phyloP scores from a whole-genome alignment of 2,888 invertebrate species.

The Eupithecia insigniata region DNA sequence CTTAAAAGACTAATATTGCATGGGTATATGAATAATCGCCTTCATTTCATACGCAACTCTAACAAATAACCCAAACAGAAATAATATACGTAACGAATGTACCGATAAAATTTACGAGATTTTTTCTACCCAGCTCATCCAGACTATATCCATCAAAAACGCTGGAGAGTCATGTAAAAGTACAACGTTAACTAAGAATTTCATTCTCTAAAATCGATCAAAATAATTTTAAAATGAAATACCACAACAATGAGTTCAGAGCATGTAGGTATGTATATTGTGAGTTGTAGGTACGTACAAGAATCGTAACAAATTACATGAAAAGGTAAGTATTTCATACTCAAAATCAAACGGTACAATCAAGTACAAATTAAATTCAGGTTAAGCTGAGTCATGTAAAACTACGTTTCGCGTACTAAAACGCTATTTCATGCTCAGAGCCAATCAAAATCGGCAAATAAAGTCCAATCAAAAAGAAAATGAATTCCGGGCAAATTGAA shows the following conservation, averaged over 20 bases:
- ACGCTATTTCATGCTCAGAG: neutral
- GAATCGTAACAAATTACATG: neutral
- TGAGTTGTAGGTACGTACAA: neutral
- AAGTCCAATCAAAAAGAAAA: neutral
- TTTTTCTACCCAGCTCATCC: neutral
- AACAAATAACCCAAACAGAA: conserved; percentile 21
- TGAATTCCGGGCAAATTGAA: neutral
- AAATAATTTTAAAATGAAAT: neutral
- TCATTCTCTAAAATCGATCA: neutral
- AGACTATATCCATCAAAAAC: no score
- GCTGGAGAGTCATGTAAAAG: neutral
- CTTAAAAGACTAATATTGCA: conserved; percentile 79
- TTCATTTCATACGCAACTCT: conserved; percentile 51
- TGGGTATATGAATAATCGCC: conserved; percentile 67
- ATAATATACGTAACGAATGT: neutral
- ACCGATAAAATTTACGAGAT: neutral
- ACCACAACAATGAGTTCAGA: neutral
- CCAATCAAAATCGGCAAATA: neutral
- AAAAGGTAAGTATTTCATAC: neutral
- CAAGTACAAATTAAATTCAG: neutral
- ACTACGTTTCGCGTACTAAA: neutral
- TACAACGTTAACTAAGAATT: neutral
- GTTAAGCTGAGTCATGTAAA: neutral
- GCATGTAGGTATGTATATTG: neutral
- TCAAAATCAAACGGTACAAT: neutral